Percentiles rank a stretch among this genome's conserved stretches.
phyloP scores from a whole-genome alignment of 2,888 invertebrate genomes.

The Rhabditoides inermis region DNA sequence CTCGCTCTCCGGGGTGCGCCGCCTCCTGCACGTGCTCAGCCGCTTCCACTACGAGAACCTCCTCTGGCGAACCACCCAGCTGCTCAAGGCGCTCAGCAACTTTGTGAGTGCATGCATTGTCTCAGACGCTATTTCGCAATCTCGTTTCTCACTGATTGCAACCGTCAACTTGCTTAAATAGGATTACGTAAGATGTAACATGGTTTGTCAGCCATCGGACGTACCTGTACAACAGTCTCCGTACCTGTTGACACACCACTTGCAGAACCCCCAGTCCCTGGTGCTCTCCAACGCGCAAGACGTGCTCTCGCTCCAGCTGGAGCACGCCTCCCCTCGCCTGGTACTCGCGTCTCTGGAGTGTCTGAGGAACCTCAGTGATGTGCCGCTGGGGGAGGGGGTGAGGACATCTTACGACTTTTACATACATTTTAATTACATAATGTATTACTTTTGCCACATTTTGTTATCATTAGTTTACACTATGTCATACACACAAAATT shows the following conservation, averaged over 20 bases:
- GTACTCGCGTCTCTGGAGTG: conserved; percentile 30
- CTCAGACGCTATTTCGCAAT: too few species aligned
- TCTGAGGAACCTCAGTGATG: conserved; percentile 29
- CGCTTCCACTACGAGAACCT: conserved; percentile 34
- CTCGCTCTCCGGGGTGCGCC: conserved; percentile 34
- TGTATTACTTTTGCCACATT: too few species aligned
- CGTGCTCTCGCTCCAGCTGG: conserved; percentile 12
- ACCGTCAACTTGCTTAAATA: too few species aligned
- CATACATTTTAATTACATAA: neutral
- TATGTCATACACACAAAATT: too few species aligned
- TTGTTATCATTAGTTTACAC: too few species aligned
- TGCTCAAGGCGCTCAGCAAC: conserved; percentile 31
- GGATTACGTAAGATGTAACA: too few species aligned
- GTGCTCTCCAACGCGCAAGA: conserved; percentile 17
- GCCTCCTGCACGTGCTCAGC: conserved; percentile 23
- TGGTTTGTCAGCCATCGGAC: too few species aligned
- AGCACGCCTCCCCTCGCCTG: conserved; percentile 29
- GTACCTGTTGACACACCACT: neutral
- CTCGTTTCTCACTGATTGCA: too few species aligned
- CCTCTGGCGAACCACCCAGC: conserved; percentile 29
- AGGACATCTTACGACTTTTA: conserved; percentile 5
- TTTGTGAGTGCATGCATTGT: conserved; percentile 20
- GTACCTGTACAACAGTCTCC: too few species aligned
- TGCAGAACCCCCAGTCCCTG: conserved; percentile 19
- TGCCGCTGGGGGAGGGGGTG: conserved; percentile 5